A percentile compares a stretch with the other conserved stretches of the same genome.
These are phyloP conservation scores for Notoglanidium macrostoma DNA, from an alignment of 2,797 vertebrate genomes.

Conservation along the genomic window DNA sequence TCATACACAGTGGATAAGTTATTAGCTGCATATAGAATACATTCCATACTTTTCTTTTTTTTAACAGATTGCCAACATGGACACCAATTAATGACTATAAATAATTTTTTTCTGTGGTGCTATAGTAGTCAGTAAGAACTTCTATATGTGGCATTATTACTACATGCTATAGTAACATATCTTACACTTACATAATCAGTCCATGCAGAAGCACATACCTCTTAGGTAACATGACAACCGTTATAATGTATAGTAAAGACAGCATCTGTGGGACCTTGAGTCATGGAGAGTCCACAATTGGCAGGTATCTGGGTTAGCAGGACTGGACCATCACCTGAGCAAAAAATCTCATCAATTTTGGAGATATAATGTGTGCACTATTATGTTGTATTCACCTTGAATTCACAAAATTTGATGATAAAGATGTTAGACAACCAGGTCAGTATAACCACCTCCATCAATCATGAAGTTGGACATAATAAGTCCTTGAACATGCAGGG, in stretches of 20 bases:
- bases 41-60: too few relatives aligned
- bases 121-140: background rate
- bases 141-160: background rate
- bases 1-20: background rate
- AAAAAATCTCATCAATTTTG: background rate
- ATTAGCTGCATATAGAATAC: too few relatives aligned
- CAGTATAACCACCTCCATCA: conserved; percentile 44
- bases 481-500: conserved; percentile 30
- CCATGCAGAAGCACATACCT: conserved; percentile 30
- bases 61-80: background rate
- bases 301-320: conserved; percentile 54
- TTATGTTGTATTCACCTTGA: background rate
- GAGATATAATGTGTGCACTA: background rate
- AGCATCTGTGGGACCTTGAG: conserved; percentile 51
- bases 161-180: background rate
- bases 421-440: background rate
- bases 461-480: conserved; percentile 50
- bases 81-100: background rate
- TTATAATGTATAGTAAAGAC: conserved; percentile 48
- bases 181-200: background rate
- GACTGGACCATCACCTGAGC: conserved; percentile 31
- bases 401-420: background rate
- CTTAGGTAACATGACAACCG: conserved; percentile 57
- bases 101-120: background rate
- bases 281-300: conserved; percentile 58